Evolutionary conservation across 2,797 vertebrate species (phyloP), one percentile per base, ranked within the genome.

Genomic region (Cuniculus paca): DNA sequence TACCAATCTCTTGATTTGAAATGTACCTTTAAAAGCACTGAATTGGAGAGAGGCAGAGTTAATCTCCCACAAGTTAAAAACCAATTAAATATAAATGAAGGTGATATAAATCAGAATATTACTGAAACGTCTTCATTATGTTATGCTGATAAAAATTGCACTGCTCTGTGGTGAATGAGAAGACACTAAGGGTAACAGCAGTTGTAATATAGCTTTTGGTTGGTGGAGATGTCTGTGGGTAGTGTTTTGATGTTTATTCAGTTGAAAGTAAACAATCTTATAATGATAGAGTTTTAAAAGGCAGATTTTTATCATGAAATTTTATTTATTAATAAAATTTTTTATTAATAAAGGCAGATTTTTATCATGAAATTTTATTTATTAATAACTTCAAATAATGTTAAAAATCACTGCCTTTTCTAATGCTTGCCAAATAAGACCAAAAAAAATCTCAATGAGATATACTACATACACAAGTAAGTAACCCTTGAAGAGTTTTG

Each of bases 291-390:
- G 72, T 65, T 93, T 54, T 16, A 11, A 79, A 79, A 52, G 74
- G 89, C 5, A 80, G 50, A 72, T 52, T 82, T 19, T 56, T 31
- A 12, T 14, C 22, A 74, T 87, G 31, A 83, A 88, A 82, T 91
- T 90, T 96, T 88, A 75, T 52, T 68, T 88, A n/a, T 85, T 93
- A 88, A 84, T 42, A n/a, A n/a, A n/a, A n/a, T n/a, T n/a, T n/a
- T n/a, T n/a, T n/a, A n/a, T n/a, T n/a, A n/a, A n/a, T n/a, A 79
- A 79, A 52, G 74, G 89, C 5, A 80, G 50, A 72, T 52, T 82
- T 19, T 56, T 31, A 12, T 14, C 22, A 74, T 87, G 31, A 83
- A 88, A 82, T 91, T 90, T 96, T 88, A 75, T 52, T 70, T 89
- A 34, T 82, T 94, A 88, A 85, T 45, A 96, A 86, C 31, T 84